A percentile compares a stretch with the other conserved stretches of the same genome.
Conservation (phyloP, 2,888 invertebrate genomes). For the Eulithis prunata region DNA sequence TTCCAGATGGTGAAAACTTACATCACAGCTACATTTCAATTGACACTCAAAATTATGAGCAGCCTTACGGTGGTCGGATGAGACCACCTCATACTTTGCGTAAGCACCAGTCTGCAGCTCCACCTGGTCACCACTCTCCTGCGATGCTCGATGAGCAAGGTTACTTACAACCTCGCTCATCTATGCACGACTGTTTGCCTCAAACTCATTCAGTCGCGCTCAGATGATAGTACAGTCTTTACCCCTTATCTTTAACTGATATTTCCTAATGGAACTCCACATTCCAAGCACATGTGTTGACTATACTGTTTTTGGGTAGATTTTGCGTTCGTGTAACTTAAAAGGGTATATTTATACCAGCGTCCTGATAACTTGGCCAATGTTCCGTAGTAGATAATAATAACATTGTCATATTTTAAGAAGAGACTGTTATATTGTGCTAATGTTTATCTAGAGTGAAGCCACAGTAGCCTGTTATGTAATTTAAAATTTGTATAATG, state of each 20-base stretch:
- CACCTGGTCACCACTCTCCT: conserved; percentile 72
- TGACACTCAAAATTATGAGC: conserved; percentile 83
- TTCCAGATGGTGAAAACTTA: conserved; percentile 86
- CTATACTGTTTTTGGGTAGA: conserved; percentile 69
- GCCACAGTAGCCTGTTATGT: conserved; percentile 57
- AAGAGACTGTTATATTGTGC: conserved; percentile 65
- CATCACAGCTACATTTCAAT: conserved; percentile 89
- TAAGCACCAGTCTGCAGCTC: conserved; percentile 67
- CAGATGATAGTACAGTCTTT: conserved; percentile 73
- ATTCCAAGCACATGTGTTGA: conserved; percentile 81
- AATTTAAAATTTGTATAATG: conserved; percentile 49
- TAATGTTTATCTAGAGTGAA: conserved; percentile 60
- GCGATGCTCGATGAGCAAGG: conserved; percentile 81
- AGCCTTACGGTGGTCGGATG: conserved; percentile 76
- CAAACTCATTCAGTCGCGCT: conserved; percentile 78
- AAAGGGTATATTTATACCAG: conserved; percentile 65
- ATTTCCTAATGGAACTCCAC: conserved; percentile 78
- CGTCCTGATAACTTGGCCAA: conserved; percentile 65
- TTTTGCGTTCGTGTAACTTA: conserved; percentile 71
- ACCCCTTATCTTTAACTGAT: conserved; percentile 71
- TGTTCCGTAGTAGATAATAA: conserved; percentile 64
- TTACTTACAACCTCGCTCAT: conserved; percentile 81
- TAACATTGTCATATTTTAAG: conserved; percentile 55
- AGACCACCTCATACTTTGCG: conserved; percentile 77
- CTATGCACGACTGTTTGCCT: conserved; percentile 79